These are phyloP conservation scores for Drosophila repletoides DNA, from an alignment of 1,140 invertebrate species.

Conservation along the genomic window DNA sequence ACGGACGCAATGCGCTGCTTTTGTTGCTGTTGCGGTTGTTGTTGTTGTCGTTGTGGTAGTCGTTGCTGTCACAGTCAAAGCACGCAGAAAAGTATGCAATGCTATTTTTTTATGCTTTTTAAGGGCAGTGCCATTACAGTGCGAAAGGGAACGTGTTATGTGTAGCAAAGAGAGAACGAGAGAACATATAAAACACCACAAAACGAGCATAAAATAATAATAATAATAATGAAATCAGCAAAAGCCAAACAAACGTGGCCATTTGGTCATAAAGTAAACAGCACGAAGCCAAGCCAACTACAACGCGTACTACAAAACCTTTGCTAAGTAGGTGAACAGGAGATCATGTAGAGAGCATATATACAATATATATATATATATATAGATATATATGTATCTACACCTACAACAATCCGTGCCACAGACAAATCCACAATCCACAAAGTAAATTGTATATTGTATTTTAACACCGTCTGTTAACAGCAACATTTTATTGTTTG, in stretches of 20 bases:
- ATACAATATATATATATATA: too few relatives aligned
- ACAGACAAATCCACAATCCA: slow-evolving; percentile 13
- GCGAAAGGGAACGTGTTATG: neutral
- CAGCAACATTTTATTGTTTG: slow-evolving; percentile 10
- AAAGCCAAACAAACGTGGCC: slow-evolving; percentile 42
- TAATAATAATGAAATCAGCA: slow-evolving; percentile 68
- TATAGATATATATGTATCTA: neutral
- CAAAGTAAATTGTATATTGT: slow-evolving; percentile 28
- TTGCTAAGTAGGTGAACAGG: too few relatives aligned
- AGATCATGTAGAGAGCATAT: too few relatives aligned
- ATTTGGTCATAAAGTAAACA: slow-evolving; percentile 63
- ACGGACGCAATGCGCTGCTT: neutral
- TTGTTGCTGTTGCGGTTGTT: neutral
- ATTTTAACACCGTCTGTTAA: slow-evolving; percentile 11
- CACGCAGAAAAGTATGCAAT: slow-evolving; percentile 54
- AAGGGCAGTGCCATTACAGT: neutral
- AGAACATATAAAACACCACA: slow-evolving; percentile 21
- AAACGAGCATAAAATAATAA: slow-evolving; percentile 63
- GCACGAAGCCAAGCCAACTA: slow-evolving; percentile 25
- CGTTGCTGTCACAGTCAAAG: slow-evolving; percentile 14
- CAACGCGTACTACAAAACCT: neutral
- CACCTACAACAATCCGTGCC: neutral
- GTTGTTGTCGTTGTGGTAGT: neutral
- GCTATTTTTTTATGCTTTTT: slow-evolving; percentile 36
- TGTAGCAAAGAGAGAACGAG: neutral